Evolutionary conservation across 2,888 invertebrate genomes (phyloP), one percentile per base, ranked within the genome.

Genomic region (Drosophila infuscata): DNA sequence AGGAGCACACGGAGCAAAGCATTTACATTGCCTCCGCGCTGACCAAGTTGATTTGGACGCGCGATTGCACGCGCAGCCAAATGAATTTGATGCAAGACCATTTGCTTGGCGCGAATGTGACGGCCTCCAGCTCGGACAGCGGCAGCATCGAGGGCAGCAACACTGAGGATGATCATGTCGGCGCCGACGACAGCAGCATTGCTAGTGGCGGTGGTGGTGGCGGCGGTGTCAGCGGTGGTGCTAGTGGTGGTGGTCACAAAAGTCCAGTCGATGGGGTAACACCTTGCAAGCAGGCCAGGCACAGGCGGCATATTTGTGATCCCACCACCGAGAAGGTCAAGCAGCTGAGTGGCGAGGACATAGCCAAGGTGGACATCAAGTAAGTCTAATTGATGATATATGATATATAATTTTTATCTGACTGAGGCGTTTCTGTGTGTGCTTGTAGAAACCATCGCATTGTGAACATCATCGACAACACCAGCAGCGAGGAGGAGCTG

Each of bases 1-100:
- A 97, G 85, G 97, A 98, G 85, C 98, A 98, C 90, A 98, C 97
- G 0, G 98, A 98, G 93, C 97, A 97, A 94, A 98, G 98, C 82
- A 94, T 98, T 75, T 97, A 97, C 92, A 94, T 98, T 77, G 97
- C 98, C 3, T 98, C 98, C 5, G 97, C 98, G 1, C 93, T 98
- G 73, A 97, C 97, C 81, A 98, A 98, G 91, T 96, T 97, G 83
- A 96, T 98, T 92, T 98, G 98, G 98, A 96, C 97, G 1, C 96
- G 97, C 32, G 96, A 94, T 92, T 81, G 93, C 89, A 79, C 94
- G 88, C 88, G 94, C 83, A 91, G 92, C 93, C 93, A 93, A 94
- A 84, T 92, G 81, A 91, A 90, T 68, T 68, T 92, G 32, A 90
- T 93, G 79, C 91, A 91, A 64, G 92, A 92, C 33, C 89, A 94